Conservation (phyloP, 1,140 invertebrate genomes). For the Pomacea maculata region DNA sequence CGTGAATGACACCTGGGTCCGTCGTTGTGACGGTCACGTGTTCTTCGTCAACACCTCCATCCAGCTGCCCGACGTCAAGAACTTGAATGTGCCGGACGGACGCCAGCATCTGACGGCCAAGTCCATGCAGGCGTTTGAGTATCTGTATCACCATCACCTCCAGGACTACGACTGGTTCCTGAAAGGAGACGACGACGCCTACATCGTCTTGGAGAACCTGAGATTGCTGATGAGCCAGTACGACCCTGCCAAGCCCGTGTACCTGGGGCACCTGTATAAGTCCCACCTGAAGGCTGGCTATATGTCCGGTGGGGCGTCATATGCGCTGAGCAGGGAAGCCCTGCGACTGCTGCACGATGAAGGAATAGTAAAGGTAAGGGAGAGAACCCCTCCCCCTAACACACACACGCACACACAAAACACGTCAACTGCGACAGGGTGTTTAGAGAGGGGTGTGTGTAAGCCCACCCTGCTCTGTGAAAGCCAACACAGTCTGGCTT, state of each 20-base stretch:
- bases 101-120: constrained; percentile 36
- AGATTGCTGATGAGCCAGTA: constrained; percentile 42
- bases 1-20: constrained; percentile 94
- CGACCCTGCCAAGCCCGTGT: constrained; percentile 40
- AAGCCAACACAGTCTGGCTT: no score
- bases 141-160: constrained; percentile 48
- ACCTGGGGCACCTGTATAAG: constrained; percentile 60
- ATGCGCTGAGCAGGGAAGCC: constrained; percentile 78
- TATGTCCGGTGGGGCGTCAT: constrained; percentile 70
- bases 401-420: no score
- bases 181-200: constrained; percentile 76
- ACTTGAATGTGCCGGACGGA: constrained; percentile 18
- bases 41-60: constrained; percentile 71
- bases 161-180: constrained; percentile 29
- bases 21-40: constrained; percentile 83
- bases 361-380: constrained; percentile 49
- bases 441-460: no score
- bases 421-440: no score
- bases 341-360: constrained; percentile 33
- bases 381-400: no score
- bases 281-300: constrained; percentile 38
- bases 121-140: constrained; percentile 76
- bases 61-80: neutral
- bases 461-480: no score
- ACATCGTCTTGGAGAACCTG: constrained; percentile 69